Base-by-base conservation (phyloP, 1,140 invertebrate species). In the Solen grandis region DNA sequence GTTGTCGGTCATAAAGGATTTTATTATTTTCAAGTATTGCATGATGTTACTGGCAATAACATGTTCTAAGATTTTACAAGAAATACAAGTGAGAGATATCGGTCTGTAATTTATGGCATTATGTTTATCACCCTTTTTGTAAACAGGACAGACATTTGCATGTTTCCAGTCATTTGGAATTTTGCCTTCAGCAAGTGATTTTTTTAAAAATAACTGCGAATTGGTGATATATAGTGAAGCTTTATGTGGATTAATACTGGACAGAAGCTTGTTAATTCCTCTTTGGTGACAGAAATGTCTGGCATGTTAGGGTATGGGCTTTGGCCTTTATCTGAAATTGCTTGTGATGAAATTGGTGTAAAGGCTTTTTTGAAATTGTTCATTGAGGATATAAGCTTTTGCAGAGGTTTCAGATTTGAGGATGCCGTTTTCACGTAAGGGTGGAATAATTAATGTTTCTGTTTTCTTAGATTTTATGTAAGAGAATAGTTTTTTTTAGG, bases 31-130 rank as follows among this genome's bases (percentile, higher is more conserved):
- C 10, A 70, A 14, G 19, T 82, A 63, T 2, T 46, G 46, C 65
- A 84, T 85, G 22, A 83, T 76, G n/a, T 73, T 41, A 35, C 66
- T 82, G 25, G 70, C 62, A 27, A 85, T 80, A 27, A 80, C 70
- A 62, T 84, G 83, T 78, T 87, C 81, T 63, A 86, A 59, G 3
- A 86, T 38, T 83, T 86, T 85, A 38, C 85, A 86, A 2, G 55
- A n/a, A n/a, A n/a, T n/a, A n/a, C n/a, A n/a, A n/a, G n/a, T n/a
- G n/a, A n/a, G n/a, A n/a, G n/a, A n/a, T n/a, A n/a, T n/a, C n/a
- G n/a, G n/a, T n/a, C n/a, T n/a, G n/a, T n/a, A n/a, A n/a, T n/a
- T n/a, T n/a, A 33, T 69, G 19, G 82, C 5, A 5, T 78, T 46
- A 33, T 80, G 57, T 76, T 77, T 83, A 25, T 86, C 69, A 46